Evolutionary conservation across 1,140 invertebrate genomes (phyloP), one percentile per base, ranked within the genome.

Genomic region (Lasioglossum albipes): DNA sequence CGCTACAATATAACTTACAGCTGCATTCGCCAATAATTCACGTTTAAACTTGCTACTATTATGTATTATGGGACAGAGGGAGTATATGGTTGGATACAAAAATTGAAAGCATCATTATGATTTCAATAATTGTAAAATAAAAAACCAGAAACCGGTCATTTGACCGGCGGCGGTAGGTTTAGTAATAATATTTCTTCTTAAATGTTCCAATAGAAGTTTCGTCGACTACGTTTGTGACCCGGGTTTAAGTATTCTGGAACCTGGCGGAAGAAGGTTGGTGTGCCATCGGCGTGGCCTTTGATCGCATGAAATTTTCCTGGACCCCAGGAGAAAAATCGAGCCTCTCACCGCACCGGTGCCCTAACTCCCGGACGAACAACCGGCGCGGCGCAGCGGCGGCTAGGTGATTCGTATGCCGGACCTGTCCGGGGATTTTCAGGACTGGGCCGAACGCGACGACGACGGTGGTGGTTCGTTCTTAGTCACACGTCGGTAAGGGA

Each of bases 401-500:
- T 18, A 12, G 45, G 45, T 49, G 71, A 84, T 87, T 87, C 70
- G 85, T 87, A 87, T 87, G 74, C 85, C 59, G 42, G 7, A n/a
- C 7, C 20, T 54, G 82, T 84, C 69, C 62, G 67, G 67, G 84
- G 81, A 86, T 86, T 86, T 86, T 86, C 80, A 86, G 84, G 81
- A 86, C 84, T 64, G 61, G 76, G 52, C 10, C 2, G 45, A 49
- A 49, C 45, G 45, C 45, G 45, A 13, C 45, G 45, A 49, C 45
- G 45, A 49, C 45, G 45, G 13, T 13, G 78, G 70, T 54, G 81
- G 65, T 41, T 83, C 73, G 81, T 82, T 87, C 79, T 75, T 73
- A 84, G 85, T 86, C 84, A 83, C 81, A 83, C 65, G 81, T 76
- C 73, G 80, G 80, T 80, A 83, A 86, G 77, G 70, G 81, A 86